Percentiles rank a stretch among this genome's conserved stretches.
These are phyloP conservation scores for Elmis aenea DNA, from an alignment of 2,888 invertebrate genomes.

Conservation along the genomic window DNA sequence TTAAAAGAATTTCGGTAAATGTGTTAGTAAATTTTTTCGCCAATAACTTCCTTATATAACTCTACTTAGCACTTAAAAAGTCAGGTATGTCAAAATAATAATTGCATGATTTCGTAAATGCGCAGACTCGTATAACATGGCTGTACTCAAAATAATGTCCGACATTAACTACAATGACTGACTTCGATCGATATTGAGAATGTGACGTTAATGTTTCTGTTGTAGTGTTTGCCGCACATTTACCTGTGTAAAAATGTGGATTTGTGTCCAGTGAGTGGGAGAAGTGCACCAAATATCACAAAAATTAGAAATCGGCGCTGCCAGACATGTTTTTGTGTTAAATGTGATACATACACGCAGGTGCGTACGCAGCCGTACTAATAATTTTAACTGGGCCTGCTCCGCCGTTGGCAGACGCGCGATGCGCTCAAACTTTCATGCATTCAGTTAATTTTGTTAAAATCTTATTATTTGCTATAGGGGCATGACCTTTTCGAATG, in stretches of 20 bases:
- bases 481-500: too few relatives aligned
- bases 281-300: slow-evolving; percentile 32
- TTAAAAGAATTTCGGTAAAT: too few relatives aligned
- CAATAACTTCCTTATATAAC: not conserved
- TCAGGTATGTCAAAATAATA: not conserved
- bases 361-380: slow-evolving; percentile 96
- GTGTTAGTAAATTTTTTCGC: too few relatives aligned
- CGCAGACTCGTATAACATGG: slow-evolving; percentile 71
- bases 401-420: slow-evolving; percentile 52
- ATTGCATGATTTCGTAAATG: slow-evolving; percentile 36
- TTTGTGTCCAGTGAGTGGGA: slow-evolving; percentile 34
- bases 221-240: slow-evolving; percentile 36
- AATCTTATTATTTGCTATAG: too few relatives aligned
- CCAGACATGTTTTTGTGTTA: slow-evolving; percentile 47
- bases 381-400: slow-evolving; percentile 85
- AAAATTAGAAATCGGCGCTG: slow-evolving; percentile 40
- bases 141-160: slow-evolving; percentile 48
- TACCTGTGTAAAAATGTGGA: slow-evolving; percentile 39
- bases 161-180: slow-evolving; percentile 49
- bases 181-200: slow-evolving; percentile 57
- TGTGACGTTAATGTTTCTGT: slow-evolving; percentile 45
- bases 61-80: not conserved
- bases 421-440: slow-evolving; percentile 39
- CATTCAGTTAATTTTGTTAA: slow-evolving; percentile 30
- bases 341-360: slow-evolving; percentile 67